A percentile compares a stretch with the other conserved stretches of the same genome.
Evolutionary conservation across 2,797 vertebrate species (phyloP).

Genomic region (Moxostoma hubbsi): DNA sequence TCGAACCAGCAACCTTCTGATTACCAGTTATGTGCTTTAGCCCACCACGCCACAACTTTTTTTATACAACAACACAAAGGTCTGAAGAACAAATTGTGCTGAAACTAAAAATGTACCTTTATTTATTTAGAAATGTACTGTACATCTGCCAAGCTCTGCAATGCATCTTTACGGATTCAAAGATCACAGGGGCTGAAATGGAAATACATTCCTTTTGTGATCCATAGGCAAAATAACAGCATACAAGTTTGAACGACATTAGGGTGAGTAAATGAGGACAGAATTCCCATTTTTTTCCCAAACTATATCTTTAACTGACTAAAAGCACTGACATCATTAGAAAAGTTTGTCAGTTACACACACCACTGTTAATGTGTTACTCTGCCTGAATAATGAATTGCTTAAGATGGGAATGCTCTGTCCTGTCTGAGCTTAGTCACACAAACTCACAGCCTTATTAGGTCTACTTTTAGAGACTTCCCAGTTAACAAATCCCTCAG

Average conservation of each 20-base stretch:
- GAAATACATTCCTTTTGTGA: too few relatives aligned
- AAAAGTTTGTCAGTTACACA: neutral
- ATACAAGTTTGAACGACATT: neutral
- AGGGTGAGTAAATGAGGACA: neutral
- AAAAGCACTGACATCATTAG: neutral
- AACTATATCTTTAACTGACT: neutral
- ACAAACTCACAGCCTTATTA: neutral
- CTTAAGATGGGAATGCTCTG: neutral
- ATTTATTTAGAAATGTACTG: too few relatives aligned
- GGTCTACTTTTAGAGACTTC: conserved; percentile 24
- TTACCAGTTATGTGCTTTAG: too few relatives aligned
- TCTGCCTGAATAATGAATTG: neutral
- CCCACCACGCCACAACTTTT: too few relatives aligned
- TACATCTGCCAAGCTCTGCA: too few relatives aligned
- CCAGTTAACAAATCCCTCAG: conserved; percentile 29
- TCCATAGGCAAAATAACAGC: too few relatives aligned
- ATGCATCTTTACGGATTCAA: too few relatives aligned
- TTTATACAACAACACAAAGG: too few relatives aligned
- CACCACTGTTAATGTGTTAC: neutral
- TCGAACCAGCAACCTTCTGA: too few relatives aligned
- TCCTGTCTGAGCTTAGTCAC: conserved; percentile 14
- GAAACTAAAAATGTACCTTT: too few relatives aligned
- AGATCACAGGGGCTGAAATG: too few relatives aligned
- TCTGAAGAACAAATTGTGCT: too few relatives aligned
- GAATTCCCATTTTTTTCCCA: neutral